Evolutionary conservation across 2,888 invertebrate species (phyloP).

Genomic region (Herminia tarsipennalis): DNA sequence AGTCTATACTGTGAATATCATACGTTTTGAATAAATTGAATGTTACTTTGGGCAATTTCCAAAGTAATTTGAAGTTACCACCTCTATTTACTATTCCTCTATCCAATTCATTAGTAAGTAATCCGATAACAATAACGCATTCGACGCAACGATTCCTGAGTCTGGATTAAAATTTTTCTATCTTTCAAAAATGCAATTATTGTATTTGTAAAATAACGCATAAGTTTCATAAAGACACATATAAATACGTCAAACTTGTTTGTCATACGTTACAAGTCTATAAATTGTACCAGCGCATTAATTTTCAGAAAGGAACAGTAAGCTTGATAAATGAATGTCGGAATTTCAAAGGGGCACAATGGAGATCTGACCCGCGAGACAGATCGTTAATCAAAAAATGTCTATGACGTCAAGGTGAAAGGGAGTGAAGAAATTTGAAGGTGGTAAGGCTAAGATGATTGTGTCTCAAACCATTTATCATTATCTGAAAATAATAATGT

Average conservation of each 20-base stretch:
- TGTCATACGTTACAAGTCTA: slow-evolving; percentile 43
- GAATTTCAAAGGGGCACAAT: slow-evolving; percentile 80
- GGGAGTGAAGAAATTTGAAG: slow-evolving; percentile 50
- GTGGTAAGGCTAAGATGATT: slow-evolving; percentile 20
- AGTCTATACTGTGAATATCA: too few relatives aligned
- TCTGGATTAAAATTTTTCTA: too few relatives aligned
- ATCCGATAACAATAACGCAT: too few relatives aligned
- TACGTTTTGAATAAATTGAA: too few relatives aligned
- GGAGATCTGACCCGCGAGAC: slow-evolving; percentile 71
- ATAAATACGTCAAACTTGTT: slow-evolving; percentile 21
- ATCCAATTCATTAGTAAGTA: too few relatives aligned
- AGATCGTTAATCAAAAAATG: slow-evolving; percentile 79
- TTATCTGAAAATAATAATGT: slow-evolving; percentile 4
- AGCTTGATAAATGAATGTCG: slow-evolving; percentile 83
- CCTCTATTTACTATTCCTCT: too few relatives aligned
- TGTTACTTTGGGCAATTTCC: too few relatives aligned
- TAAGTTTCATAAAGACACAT: slow-evolving; percentile 2
- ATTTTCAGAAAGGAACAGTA: slow-evolving; percentile 77
- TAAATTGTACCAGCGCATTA: slow-evolving; percentile 65
- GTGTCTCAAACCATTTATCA: slow-evolving; percentile 19
- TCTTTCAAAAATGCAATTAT: too few relatives aligned
- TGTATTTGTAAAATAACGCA: too few relatives aligned
- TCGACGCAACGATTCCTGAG: too few relatives aligned
- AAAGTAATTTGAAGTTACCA: too few relatives aligned
- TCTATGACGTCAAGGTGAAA: slow-evolving; percentile 69